A percentile compares a stretch with the other conserved stretches of the same genome.
Evolutionary conservation across 2,113 vertebrate species (phyloP).

Genomic region (Phalacrocorax pelagicus): DNA sequence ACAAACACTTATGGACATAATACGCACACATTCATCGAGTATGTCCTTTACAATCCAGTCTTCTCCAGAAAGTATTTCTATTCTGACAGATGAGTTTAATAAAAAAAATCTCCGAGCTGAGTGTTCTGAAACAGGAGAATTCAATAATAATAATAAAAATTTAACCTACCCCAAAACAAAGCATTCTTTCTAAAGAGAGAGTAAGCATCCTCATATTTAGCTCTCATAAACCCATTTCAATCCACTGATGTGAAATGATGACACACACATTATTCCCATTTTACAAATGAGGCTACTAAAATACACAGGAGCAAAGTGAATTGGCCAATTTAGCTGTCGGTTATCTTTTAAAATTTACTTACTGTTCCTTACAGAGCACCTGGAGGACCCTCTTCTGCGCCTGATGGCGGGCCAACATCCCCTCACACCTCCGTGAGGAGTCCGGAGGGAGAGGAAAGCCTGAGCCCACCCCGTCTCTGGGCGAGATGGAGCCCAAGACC

Average conservation of each 20-base stretch:
- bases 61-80: neutral
- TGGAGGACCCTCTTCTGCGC: neutral
- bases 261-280: neutral
- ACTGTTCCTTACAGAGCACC: rapidly evolving
- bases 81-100: slow-evolving; percentile 64
- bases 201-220: neutral
- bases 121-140: neutral
- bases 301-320: neutral
- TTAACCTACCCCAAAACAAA: neutral
- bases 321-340: neutral
- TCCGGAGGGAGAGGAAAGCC: neutral
- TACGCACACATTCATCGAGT: neutral
- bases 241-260: neutral
- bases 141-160: neutral
- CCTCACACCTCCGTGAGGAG: neutral
- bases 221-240: neutral
- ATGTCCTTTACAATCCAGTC: neutral
- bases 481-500: rapidly evolving
- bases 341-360: neutral
- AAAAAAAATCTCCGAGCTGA: neutral
- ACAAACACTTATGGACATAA: slow-evolving; percentile 56
- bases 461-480: neutral
- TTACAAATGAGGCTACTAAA: neutral
- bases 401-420: neutral
- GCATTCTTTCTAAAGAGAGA: neutral